Base-by-base conservation (phyloP, 2,797 vertebrate genomes). In the Eupleurogrammus muticus region DNA sequence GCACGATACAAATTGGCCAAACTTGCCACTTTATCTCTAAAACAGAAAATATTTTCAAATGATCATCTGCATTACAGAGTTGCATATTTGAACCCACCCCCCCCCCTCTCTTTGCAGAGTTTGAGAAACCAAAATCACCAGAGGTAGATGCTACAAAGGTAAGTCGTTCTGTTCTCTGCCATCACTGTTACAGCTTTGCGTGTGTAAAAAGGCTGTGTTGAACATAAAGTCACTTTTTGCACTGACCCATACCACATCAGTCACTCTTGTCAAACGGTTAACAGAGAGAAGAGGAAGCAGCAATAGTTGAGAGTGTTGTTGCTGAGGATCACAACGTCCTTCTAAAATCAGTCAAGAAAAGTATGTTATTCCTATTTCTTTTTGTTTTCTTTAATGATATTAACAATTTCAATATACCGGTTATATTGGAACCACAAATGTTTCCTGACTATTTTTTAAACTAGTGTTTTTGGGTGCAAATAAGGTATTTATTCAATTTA, bases 261-360 rank as follows among this genome's bases (percentile, higher is more conserved):
- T 16, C 21, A 23, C 35, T 24, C 2, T 9, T 1, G 0, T 57
- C 2, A n/a, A n/a, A 59, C 8, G 66, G 5, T 64, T 32, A 61
- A 7, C 73, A 94, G 93, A 86, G 87, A 69, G 83, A 87, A 56
- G 90, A 90, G 24, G 91, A 90, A 44, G 91, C 89, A 42, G 91
- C 93, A 9, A 77, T 89, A 1, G 90, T 94, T 10, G 86, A 92
- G 32, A 91, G 86, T 5, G 66, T 93, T 1, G 82, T 93, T 57
- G 86, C 91, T 0, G 85, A 92, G 54, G 91, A 92, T 51, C 90
- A 94, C 1, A 59, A 79, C 1, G 70, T 84, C 23, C 86, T 87
- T 35, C 71, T 89, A 40, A 93, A 94, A 65, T 64, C 88, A 1
- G 77, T 78, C 42, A 90, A 90, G 66, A 94, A 93, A 89, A 67